Evolutionary conservation across 1,140 invertebrate species (phyloP).

Genomic region (Lycorma delicatula): DNA sequence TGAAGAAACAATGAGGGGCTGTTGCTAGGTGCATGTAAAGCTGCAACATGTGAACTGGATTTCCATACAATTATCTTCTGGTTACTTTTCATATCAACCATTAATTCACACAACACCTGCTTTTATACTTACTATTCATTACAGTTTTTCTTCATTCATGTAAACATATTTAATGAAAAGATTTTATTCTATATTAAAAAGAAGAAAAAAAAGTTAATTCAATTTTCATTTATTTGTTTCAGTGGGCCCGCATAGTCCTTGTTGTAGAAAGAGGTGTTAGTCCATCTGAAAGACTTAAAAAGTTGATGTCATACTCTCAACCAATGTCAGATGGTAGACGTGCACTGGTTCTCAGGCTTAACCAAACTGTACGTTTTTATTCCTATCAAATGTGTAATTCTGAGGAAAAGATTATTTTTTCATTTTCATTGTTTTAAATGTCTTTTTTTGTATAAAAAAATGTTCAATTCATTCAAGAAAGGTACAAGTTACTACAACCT

Average conservation of each 20-base stretch:
- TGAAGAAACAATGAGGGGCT: no score
- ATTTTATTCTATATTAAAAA: no score
- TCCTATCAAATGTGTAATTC: neutral
- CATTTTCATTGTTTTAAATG: neutral
- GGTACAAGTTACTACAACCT: neutral
- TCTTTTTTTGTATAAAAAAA: neutral
- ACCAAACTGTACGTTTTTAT: constrained; percentile 60
- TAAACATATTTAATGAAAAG: no score
- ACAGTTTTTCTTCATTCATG: no score
- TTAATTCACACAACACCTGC: no score
- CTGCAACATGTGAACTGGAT: no score
- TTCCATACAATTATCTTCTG: no score
- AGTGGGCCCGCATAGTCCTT: constrained; percentile 96
- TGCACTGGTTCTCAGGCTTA: constrained; percentile 75
- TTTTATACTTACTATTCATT: no score
- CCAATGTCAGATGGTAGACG: constrained; percentile 85
- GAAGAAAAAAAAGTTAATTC: no score
- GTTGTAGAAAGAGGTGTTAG: constrained; percentile 92
- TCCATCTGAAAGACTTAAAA: constrained; percentile 71
- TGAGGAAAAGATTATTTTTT: neutral
- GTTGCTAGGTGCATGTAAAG: no score
- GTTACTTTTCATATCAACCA: no score
- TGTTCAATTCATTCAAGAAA: neutral
- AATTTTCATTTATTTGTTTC: constrained; percentile 29
- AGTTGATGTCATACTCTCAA: constrained; percentile 87